These are phyloP conservation scores for Drosophila baimaii DNA, from an alignment of 1,140 invertebrate species.

Conservation along the genomic window DNA sequence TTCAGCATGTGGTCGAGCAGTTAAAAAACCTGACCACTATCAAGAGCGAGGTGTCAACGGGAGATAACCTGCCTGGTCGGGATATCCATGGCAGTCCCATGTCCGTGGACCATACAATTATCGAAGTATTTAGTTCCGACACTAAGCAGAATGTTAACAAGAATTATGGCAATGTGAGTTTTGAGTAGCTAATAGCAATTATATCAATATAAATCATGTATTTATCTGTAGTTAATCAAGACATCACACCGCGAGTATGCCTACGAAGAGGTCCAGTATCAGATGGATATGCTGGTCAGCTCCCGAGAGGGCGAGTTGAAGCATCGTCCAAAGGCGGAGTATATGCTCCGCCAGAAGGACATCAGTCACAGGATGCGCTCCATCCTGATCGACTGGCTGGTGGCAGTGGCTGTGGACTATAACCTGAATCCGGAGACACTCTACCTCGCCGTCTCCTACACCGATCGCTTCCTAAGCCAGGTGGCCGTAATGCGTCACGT, in stretches of 20 bases:
- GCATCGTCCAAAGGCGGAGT: slow-evolving; percentile 91
- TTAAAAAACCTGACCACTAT: slow-evolving; percentile 90
- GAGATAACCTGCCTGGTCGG: too few species aligned
- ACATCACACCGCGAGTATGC: slow-evolving; percentile 82
- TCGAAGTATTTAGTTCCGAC: slow-evolving; percentile 21
- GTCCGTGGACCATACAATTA: slow-evolving; percentile 69
- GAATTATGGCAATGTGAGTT: neutral
- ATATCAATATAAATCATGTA: neutral
- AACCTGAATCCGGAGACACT: slow-evolving; percentile 93
- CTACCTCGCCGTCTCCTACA: slow-evolving; percentile 95
- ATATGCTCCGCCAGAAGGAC: slow-evolving; percentile 96
- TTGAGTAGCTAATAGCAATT: too few species aligned
- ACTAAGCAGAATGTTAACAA: slow-evolving; percentile 32
- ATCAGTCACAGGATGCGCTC: slow-evolving; percentile 94
- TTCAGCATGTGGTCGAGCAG: slow-evolving; percentile 86
- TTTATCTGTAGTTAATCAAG: neutral
- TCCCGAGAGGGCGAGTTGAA: slow-evolving; percentile 89
- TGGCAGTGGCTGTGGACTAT: slow-evolving; percentile 96
- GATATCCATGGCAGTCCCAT: slow-evolving; percentile 64
- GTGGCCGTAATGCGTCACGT: slow-evolving; percentile 97
- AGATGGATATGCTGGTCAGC: slow-evolving; percentile 91
- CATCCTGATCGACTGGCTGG: slow-evolving; percentile 97
- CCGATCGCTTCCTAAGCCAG: slow-evolving; percentile 96
- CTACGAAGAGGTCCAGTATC: slow-evolving; percentile 89
- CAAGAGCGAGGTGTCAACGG: slow-evolving; percentile 87